These are phyloP conservation scores for Epinephelus cyanopodus DNA, from an alignment of 2,113 vertebrate genomes.

Conservation along the genomic window DNA sequence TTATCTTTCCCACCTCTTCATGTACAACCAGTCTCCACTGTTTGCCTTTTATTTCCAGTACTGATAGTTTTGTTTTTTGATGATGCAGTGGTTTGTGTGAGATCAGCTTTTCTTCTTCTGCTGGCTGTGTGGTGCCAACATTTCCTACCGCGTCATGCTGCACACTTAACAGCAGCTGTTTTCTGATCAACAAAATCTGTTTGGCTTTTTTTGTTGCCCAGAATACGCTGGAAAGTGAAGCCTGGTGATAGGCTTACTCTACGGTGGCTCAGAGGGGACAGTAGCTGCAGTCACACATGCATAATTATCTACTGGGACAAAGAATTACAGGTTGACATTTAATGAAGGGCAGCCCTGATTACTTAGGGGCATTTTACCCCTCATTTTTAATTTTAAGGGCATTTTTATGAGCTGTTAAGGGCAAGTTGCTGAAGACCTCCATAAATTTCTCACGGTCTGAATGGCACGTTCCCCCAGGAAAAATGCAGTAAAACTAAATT, in stretches of 20 bases:
- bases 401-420: conserved; percentile 40
- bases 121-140: background rate
- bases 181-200: conserved; percentile 21
- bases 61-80: background rate
- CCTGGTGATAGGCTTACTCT: conserved; percentile 8
- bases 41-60: background rate
- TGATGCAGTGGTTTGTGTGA: background rate
- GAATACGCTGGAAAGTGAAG: conserved; percentile 7
- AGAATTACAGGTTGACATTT: conserved; percentile 49
- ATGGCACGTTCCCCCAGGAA: background rate
- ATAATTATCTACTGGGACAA: conserved; percentile 15
- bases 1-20: background rate
- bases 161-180: background rate
- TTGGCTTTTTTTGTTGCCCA: background rate
- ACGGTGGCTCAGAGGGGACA: conserved; percentile 11
- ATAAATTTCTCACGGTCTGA: background rate
- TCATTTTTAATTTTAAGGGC: conserved; percentile 32
- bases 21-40: conserved; percentile 1
- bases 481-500: conserved; percentile 2
- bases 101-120: background rate
- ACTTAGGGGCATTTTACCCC: background rate
- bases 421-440: background rate
- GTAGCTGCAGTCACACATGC: conserved; percentile 14
- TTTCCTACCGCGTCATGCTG: background rate
- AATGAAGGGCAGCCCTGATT: conserved; percentile 36